Evolutionary conservation across 1,140 invertebrate species (phyloP), one percentile per base, ranked within the genome.

Genomic region (Papilio glaucus): DNA sequence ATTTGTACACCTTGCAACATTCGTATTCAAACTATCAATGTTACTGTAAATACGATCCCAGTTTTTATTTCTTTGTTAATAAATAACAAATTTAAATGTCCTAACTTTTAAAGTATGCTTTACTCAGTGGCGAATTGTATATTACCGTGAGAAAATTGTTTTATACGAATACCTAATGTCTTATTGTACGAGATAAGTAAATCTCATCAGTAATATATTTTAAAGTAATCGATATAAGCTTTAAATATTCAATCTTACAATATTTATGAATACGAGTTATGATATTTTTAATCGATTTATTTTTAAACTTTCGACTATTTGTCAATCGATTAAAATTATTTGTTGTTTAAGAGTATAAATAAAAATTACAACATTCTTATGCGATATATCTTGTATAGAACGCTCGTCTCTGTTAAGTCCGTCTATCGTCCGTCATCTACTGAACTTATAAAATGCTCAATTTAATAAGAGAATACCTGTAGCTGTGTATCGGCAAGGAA

Each of bases 101-200:
- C 8, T 18, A 21, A 9, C 0, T 53, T 45, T 12, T 26, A 15
- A n/a, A 21, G 21, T 68, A 15, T 68, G 38, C 41, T 29, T 53
- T 69, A n/a, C 42, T 69, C 18, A 15, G 45, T 49, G 29, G 12
- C 29, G 10, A 38, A 65, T 41, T 33, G 67, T 69, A 69, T 69
- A 37, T 49, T 33, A 37, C 41, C 67, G 67, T 69, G 62, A 42
- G 61, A 69, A 69, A 53, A 72, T 72, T n/a, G 62, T 72, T 72
- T 53, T 69, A 37, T 53, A 13, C 15, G 12, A 53, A 73, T 62
- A 71, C 60, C 45, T 73, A 67, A 73, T 70, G 72, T 73, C 45
- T 67, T 69, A 84, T 85, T 85, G 80, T 84, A 72, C 75, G 73
- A 79, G 42, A 69, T 69, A 68, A 68, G 41, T 68, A 69, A 69